Conservation (phyloP, 1,140 invertebrate genomes). For the Cydia pomonella region DNA sequence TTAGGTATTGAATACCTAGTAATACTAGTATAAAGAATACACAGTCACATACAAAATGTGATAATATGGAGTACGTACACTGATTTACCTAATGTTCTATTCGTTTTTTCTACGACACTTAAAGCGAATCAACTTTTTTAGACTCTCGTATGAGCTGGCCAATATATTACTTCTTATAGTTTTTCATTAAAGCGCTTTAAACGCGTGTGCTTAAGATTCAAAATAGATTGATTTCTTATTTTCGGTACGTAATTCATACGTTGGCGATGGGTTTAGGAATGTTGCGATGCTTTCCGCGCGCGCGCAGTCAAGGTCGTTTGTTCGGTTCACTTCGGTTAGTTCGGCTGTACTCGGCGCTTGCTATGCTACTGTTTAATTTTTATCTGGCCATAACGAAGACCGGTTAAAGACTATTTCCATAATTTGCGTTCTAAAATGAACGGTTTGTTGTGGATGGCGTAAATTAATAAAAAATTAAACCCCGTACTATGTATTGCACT, state of each 20-base stretch:
- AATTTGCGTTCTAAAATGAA: neutral
- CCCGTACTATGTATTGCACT: too few species aligned
- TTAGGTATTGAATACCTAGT: too few species aligned
- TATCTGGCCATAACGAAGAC: neutral
- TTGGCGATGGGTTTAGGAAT: slow-evolving; percentile 25
- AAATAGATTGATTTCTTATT: neutral
- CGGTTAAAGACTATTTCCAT: neutral
- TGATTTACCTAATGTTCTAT: too few species aligned
- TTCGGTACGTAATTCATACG: neutral
- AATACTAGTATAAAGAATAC: too few species aligned
- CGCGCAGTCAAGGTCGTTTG: slow-evolving; percentile 24
- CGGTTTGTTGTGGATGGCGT: too few species aligned
- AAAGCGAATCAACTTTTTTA: slow-evolving; percentile 8
- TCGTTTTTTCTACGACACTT: neutral
- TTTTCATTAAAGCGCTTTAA: neutral
- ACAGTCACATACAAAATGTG: too few species aligned
- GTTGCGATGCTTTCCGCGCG: slow-evolving; percentile 16
- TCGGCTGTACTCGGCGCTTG: neutral
- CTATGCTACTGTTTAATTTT: slow-evolving; percentile 8
- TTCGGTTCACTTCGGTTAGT: slow-evolving; percentile 6
- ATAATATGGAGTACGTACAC: too few species aligned
- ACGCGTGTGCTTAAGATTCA: neutral
- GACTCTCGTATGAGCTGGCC: neutral
- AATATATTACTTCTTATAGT: neutral
- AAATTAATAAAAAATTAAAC: too few species aligned